Evolutionary conservation across 2,888 invertebrate species (phyloP), one percentile per base, ranked within the genome.

Genomic region (Clusia tigrina): DNA sequence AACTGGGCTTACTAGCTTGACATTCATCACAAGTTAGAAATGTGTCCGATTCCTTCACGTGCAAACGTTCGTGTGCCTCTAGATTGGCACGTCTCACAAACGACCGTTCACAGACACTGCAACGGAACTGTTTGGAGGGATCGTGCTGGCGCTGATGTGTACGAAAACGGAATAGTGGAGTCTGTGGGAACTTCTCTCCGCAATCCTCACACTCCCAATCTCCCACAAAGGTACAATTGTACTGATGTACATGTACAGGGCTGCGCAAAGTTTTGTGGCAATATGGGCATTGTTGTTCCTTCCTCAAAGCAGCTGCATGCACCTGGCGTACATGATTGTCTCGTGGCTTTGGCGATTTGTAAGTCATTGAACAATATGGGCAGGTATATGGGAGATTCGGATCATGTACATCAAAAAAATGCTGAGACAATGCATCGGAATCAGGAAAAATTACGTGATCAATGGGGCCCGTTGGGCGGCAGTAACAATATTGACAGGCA

Each of bases 341-440:
- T 24, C 72, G 71, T 12, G 58, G 32, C 17, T 60, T 54, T 22
- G 63, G 54, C 2, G 66, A 65, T 25, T 60, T 68, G 25, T 63
- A 68, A 9, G 65, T 67, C 37, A 66, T 66, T 25, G 62, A 26
- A 26, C 72, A 72, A 15, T 70, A 60, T 2, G 71, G 70, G 32
- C 72, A 72, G 24, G 67, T 71, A 54, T 72, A 72, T 6, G 71
- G 72, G 2, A 62, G 65, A 56, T 70, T 72, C 1, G 72, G 72
- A 62, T 72, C 71, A 25, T 72, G 72, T 17, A 63, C 67, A 55
- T 71, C 72, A 32, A 72, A 72, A 46, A 71, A 72, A 63, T 72
- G 72, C 59, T 72, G 71, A 6, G 72, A 70, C 3, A 72, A 62
- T 10, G 61, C 65, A 54, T 72, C 71, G 23, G 66, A 65, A 54